Percentiles rank a stretch among this genome's conserved stretches.
Conservation (phyloP, 2,888 invertebrate genomes). For the Meliscaeva auricollis region DNA sequence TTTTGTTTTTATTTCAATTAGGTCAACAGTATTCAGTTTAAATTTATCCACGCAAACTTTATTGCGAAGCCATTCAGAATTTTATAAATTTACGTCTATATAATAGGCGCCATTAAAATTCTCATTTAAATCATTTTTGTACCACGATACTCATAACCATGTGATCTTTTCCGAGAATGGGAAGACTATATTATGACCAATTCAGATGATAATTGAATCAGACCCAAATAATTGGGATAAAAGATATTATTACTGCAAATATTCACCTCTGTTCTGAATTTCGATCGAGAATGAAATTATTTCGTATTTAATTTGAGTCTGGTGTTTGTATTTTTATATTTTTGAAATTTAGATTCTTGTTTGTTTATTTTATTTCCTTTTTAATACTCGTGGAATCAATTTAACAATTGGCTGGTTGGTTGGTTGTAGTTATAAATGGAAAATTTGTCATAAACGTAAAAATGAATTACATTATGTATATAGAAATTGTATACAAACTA, state of each 20-base stretch:
- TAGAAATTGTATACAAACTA: too few species aligned
- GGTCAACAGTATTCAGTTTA: conserved; percentile 23
- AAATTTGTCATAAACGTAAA: too few species aligned
- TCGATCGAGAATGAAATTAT: too few species aligned
- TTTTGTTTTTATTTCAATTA: conserved; percentile 21
- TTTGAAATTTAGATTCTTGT: too few species aligned
- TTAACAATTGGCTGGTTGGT: too few species aligned
- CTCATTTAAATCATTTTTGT: background rate
- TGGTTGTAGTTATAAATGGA: too few species aligned
- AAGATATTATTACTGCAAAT: background rate
- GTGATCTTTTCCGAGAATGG: conserved; percentile 2
- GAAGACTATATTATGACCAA: background rate
- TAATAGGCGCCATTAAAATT: background rate
- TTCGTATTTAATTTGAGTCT: too few species aligned
- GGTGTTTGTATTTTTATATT: too few species aligned
- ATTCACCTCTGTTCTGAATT: too few species aligned
- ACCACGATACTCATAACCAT: conserved; percentile 6
- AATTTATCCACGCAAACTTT: background rate
- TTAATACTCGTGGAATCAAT: too few species aligned
- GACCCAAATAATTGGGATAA: background rate
- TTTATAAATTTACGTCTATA: background rate
- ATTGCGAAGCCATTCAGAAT: background rate
- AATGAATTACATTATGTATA: too few species aligned
- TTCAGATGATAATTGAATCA: background rate
- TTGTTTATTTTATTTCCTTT: too few species aligned